These are phyloP conservation scores for Mechanitis mazaeus DNA, from an alignment of 2,888 invertebrate species.

Conservation along the genomic window DNA sequence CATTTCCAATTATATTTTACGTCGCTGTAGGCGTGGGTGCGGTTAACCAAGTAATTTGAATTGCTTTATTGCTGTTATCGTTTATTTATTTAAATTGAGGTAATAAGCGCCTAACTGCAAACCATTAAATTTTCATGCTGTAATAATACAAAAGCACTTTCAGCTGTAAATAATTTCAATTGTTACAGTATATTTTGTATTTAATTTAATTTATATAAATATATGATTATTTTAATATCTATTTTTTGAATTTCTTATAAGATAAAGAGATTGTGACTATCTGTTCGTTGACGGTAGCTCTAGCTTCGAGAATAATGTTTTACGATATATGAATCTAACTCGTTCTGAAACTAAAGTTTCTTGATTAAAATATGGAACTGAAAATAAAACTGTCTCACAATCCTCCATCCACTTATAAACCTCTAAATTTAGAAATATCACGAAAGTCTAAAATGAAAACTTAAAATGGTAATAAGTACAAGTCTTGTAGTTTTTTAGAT, in stretches of 20 bases:
- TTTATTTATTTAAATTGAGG: slow-evolving; percentile 12
- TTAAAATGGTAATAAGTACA: too few species aligned
- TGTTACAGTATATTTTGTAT: slow-evolving; percentile 1
- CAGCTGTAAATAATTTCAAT: background rate
- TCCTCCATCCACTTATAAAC: too few species aligned
- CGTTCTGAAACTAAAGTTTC: too few species aligned
- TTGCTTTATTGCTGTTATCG: slow-evolving; percentile 24
- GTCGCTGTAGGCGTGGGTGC: slow-evolving; percentile 25
- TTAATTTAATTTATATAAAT: background rate
- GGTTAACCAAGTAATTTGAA: slow-evolving; percentile 40
- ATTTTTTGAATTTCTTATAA: background rate
- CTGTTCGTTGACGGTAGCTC: too few species aligned
- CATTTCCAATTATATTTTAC: slow-evolving; percentile 1
- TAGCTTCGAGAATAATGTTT: too few species aligned
- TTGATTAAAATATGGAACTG: too few species aligned
- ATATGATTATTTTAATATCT: background rate
- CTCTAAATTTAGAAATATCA: too few species aligned
- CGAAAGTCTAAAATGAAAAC: too few species aligned
- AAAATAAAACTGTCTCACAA: too few species aligned
- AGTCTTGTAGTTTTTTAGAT: too few species aligned
- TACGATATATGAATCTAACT: too few species aligned
- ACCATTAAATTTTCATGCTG: slow-evolving; percentile 5
- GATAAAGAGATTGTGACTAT: too few species aligned
- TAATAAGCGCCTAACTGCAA: slow-evolving; percentile 6
- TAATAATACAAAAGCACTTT: slow-evolving; percentile 6